Conservation (phyloP, 1,140 invertebrate species). For the Euwallacea similis region DNA sequence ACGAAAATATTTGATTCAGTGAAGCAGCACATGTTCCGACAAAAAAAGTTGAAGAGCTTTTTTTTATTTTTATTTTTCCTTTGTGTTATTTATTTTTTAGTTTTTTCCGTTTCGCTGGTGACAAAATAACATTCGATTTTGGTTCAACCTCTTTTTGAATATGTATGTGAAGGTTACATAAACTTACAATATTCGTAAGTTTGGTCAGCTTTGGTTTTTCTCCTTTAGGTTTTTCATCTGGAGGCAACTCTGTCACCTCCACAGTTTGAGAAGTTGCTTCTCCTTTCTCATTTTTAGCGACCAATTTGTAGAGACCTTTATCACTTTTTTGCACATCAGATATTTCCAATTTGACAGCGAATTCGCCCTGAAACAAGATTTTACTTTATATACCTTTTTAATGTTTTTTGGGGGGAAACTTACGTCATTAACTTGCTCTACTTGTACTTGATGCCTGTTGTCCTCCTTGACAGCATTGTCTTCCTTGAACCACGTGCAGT, state of each 20-base stretch:
- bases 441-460: conserved; percentile 70
- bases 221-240: conserved; percentile 67
- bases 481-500: conserved; percentile 90
- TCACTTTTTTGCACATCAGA: conserved; percentile 75
- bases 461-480: conserved; percentile 74
- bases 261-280: conserved; percentile 89
- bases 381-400: not conserved
- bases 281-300: conserved; percentile 91
- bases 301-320: conserved; percentile 86
- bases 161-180: not conserved
- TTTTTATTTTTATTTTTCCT: too few species aligned
- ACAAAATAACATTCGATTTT: too few species aligned
- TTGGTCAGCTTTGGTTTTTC: conserved; percentile 73
- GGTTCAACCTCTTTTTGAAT: not conserved
- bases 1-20: too few species aligned
- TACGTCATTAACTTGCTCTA: conserved; percentile 79
- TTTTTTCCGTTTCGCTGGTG: too few species aligned
- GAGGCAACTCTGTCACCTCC: conserved; percentile 79
- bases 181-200: conserved; percentile 71
- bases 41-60: too few species aligned
- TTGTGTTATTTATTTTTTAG: too few species aligned
- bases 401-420: conserved; percentile 21
- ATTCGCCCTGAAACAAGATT: conserved; percentile 69
- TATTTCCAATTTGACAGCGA: conserved; percentile 84
- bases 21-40: too few species aligned